Conservation (phyloP, 2,113 vertebrate species). For the Menidia beryllina region DNA sequence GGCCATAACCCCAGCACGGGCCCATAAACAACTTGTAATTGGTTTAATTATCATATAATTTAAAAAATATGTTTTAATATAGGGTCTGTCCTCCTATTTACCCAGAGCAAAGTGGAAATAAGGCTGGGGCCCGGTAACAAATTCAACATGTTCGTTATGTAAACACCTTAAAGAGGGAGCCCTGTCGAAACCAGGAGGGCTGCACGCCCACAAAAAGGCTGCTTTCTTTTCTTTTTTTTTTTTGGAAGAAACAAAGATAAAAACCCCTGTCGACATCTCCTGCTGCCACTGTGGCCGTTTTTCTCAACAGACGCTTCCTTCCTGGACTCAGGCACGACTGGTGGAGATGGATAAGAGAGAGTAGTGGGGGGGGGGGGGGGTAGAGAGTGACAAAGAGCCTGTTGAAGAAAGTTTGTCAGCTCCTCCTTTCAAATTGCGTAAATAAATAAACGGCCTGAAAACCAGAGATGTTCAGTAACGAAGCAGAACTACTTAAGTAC, state of each 20-base stretch:
- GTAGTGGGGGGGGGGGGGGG: constrained; percentile 41
- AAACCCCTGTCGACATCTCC: constrained; percentile 26
- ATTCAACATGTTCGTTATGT: constrained; percentile 83
- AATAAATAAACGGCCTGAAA: constrained; percentile 82
- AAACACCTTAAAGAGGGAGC: constrained; percentile 78
- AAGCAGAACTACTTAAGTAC: too few species aligned
- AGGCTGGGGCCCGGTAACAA: constrained; percentile 77
- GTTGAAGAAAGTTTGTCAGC: constrained; percentile 73
- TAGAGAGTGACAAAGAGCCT: constrained; percentile 70
- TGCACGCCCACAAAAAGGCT: constrained; percentile 22
- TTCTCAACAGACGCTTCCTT: constrained; percentile 75
- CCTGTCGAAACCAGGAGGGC: too few species aligned
- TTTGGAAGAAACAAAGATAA: constrained; percentile 47
- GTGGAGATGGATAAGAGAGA: constrained; percentile 42
- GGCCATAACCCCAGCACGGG: constrained; percentile 70
- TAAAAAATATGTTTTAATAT: constrained; percentile 84
- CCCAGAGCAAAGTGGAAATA: constrained; percentile 77
- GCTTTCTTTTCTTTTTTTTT: constrained; percentile 4
- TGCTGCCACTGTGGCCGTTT: constrained; percentile 48
- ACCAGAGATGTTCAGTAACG: too few species aligned
- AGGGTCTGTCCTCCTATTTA: constrained; percentile 81
- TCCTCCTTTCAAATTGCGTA: constrained; percentile 55
- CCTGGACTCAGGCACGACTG: constrained; percentile 58
- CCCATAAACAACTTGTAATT: constrained; percentile 82
- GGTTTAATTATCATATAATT: constrained; percentile 84